These are phyloP conservation scores for Ia io DNA, from an alignment of 2,113 vertebrate species.

Conservation along the genomic window DNA sequence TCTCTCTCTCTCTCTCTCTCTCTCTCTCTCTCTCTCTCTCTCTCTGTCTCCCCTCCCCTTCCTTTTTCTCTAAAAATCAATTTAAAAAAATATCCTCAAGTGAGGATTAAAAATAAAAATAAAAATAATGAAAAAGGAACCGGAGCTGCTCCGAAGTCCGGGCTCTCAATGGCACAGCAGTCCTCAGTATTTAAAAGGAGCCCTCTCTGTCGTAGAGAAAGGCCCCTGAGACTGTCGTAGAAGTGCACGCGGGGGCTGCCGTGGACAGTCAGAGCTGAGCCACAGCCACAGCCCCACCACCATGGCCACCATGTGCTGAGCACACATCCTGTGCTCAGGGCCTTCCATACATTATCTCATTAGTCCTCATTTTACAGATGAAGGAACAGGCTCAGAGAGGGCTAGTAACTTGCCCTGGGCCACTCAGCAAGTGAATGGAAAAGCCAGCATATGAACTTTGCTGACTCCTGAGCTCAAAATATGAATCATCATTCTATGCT, in stretches of 20 bases:
- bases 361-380: background rate
- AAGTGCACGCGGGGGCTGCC: fast-evolving
- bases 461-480: background rate
- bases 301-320: fast-evolving
- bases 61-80: background rate
- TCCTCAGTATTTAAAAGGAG: background rate
- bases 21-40: background rate
- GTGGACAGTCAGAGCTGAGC: fast-evolving
- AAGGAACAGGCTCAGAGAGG: background rate
- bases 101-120: background rate
- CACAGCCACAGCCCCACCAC: fast-evolving
- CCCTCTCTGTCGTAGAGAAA: background rate
- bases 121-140: background rate
- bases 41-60: background rate
- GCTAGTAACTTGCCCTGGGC: background rate
- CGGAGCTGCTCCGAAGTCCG: background rate
- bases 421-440: background rate
- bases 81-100: background rate
- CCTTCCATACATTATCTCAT: background rate
- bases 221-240: background rate
- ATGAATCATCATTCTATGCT: background rate
- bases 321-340: background rate
- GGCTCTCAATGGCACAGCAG: background rate
- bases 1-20: background rate
- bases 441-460: background rate